Base-by-base conservation (phyloP, 2,888 invertebrate species). In the Pasiphila rectangulata region DNA sequence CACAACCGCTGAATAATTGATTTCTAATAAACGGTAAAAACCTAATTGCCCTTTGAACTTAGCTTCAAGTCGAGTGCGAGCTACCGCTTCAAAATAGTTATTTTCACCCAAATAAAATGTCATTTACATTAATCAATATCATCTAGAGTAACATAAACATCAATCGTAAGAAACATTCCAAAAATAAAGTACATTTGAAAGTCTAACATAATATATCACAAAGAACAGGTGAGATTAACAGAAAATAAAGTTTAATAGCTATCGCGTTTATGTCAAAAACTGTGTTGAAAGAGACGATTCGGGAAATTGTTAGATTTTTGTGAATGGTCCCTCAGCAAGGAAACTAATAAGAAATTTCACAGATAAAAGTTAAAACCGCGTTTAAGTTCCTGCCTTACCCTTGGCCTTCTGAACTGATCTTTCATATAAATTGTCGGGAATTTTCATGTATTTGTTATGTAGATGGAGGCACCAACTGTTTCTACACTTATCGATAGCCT, bases 171-270 rank as follows among this genome's bases (percentile, higher is more conserved):
- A 51, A 56, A 54, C 50, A 52, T 48, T 45, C 50, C 50, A 58
- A 56, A 55, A 58, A 56, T 54, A 58, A 54, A 45, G 41, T 53
- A 58, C 29, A 44, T 46, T 54, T 46, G 30, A 10, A 46, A 29
- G 32, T 46, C 24, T 50, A 56, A 54, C 48, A 52, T 52, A 56
- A 54, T 48, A 67, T 75, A 75, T 75, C 74, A 78, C 74, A 78
- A 72, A 69, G 56, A 67, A 70, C 52, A 67, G 72, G 64, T 68
- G 71, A 75, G 70, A 69, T 72, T 56, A 65, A 70, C 59, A 63
- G 61, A 63, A 61, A 55, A 61, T 51, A 55, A 51, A 56, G 54
- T 23, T 40, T 29, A 36, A 29, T 34, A 43, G 10, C 45, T 34
- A 37, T 29, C 12, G 15, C 19, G 9, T 23, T 27, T 12, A 19